Evolutionary conservation across 2,888 invertebrate genomes (phyloP), one percentile per base, ranked within the genome.

Genomic region (Keiferia lycopersicella): DNA sequence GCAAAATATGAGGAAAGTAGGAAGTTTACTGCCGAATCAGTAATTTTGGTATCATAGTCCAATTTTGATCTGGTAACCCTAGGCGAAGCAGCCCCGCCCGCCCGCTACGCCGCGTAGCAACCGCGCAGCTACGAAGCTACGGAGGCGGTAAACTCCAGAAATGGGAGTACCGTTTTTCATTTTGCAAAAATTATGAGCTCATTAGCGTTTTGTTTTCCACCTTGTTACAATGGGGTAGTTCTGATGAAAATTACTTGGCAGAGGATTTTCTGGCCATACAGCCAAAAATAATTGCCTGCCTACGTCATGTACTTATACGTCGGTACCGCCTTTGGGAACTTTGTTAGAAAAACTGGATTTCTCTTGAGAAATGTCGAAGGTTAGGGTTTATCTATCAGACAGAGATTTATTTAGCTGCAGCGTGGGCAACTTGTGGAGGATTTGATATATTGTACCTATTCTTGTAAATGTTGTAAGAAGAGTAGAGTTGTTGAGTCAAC

Each of bases 51-150:
- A 34, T 34, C 6, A 34, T 7, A 34, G 34, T 8, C 6, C 30
- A n/a, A 30, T 30, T 30, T 30, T 30, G 30, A 30, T 34, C 34
- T 34, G 34, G 34, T 8, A 34, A 34, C 34, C 34, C 34, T 34
- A 8, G 4, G 30, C 30, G 3, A 30, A 6, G 34, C 34, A 34
- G 64, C 48, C 62, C 48, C 58, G 58, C 62, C 48, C 58, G 58
- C 62, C 65, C 63, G 60, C 63, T 60, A 59, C 51, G 62, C 51
- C 64, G 61, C 59, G 59, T 30, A 48, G 64, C 65, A 48, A 61
- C 63, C 64, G 67, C 67, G 51, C 60, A 65, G 51, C 66, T 39
- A 67, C 66, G 65, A 64, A 65, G 41, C 51, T 56, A 30, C 34
- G 30, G 56, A 56, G 56, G 56, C 56, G 56, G 30, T 16, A 16